Percentiles rank a stretch among this genome's conserved stretches.
Conservation (phyloP, 2,113 vertebrate species). For the Chaetodon trifascialis region DNA sequence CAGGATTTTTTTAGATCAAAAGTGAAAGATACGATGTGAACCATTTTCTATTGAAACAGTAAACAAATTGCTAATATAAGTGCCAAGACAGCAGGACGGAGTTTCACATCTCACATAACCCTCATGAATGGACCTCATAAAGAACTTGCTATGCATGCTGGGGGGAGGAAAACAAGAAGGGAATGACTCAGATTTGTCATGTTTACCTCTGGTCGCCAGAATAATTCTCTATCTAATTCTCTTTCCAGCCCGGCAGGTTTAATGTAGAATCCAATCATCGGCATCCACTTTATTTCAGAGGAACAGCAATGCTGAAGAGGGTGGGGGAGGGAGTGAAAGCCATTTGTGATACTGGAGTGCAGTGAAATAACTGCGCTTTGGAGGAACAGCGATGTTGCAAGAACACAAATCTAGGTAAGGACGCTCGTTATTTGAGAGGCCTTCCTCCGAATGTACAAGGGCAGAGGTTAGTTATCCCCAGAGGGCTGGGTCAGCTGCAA, state of each 20-base stretch:
- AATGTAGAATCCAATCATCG: slow-evolving; percentile 69
- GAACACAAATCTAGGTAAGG: slow-evolving; percentile 51
- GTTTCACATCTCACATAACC: slow-evolving; percentile 47
- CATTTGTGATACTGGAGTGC: slow-evolving; percentile 19
- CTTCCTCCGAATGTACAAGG: slow-evolving; percentile 35
- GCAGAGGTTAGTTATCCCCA: slow-evolving; percentile 47
- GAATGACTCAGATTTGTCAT: slow-evolving; percentile 55
- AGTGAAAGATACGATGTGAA: slow-evolving; percentile 1
- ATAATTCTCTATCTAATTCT: slow-evolving; percentile 63
- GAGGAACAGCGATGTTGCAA: slow-evolving; percentile 37
- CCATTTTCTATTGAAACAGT: neutral
- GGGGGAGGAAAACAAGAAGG: neutral
- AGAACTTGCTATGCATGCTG: slow-evolving; percentile 13
- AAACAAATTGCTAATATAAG: slow-evolving; percentile 27
- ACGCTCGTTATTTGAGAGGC: slow-evolving; percentile 52
- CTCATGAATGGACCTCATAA: slow-evolving; percentile 37
- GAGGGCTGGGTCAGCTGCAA: slow-evolving; percentile 55
- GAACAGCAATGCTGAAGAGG: slow-evolving; percentile 13
- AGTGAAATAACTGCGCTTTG: slow-evolving; percentile 36
- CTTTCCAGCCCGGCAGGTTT: slow-evolving; percentile 62
- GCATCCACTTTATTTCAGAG: slow-evolving; percentile 55
- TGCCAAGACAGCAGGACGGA: neutral
- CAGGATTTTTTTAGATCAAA: neutral
- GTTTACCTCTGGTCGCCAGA: slow-evolving; percentile 50
- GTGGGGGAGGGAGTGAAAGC: neutral